These are phyloP conservation scores for Noctua fimbriata DNA, from an alignment of 2,888 invertebrate genomes.

Conservation along the genomic window DNA sequence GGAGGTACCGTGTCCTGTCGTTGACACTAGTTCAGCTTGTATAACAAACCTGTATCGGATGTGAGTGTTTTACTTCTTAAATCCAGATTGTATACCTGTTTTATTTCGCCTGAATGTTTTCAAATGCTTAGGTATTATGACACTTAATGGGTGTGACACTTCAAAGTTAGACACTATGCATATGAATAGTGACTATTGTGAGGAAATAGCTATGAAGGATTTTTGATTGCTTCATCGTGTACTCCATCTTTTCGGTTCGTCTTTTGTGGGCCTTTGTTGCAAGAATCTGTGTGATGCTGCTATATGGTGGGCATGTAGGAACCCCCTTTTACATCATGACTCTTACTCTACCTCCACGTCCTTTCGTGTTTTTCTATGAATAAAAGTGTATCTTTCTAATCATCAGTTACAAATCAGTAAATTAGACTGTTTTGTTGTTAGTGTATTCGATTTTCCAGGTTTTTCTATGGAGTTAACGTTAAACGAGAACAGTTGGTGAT, in stretches of 20 bases:
- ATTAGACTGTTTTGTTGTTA: background rate
- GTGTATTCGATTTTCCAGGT: background rate
- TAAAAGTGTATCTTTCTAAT: background rate
- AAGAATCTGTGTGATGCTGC: background rate
- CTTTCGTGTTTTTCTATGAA: background rate
- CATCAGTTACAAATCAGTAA: background rate
- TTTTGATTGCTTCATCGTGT: background rate
- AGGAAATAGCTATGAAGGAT: background rate
- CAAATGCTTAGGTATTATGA: conserved; percentile 7
- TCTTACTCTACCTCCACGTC: background rate
- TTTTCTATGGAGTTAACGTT: background rate
- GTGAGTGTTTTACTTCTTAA: conserved; percentile 23
- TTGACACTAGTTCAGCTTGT: conserved; percentile 50
- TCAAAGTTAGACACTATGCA: background rate
- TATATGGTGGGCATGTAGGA: background rate
- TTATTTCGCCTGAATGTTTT: conserved; percentile 18
- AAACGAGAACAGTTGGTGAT: conserved; percentile 2
- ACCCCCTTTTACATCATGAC: background rate
- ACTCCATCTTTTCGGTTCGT: background rate
- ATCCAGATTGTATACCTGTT: conserved; percentile 34
- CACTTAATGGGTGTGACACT: background rate
- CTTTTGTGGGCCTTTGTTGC: background rate
- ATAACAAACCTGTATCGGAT: conserved; percentile 38
- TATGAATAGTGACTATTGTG: background rate
- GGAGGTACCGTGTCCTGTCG: conserved; percentile 33